These are phyloP conservation scores for Ophonus ardosiacus DNA, from an alignment of 2,888 invertebrate species.

Conservation along the genomic window DNA sequence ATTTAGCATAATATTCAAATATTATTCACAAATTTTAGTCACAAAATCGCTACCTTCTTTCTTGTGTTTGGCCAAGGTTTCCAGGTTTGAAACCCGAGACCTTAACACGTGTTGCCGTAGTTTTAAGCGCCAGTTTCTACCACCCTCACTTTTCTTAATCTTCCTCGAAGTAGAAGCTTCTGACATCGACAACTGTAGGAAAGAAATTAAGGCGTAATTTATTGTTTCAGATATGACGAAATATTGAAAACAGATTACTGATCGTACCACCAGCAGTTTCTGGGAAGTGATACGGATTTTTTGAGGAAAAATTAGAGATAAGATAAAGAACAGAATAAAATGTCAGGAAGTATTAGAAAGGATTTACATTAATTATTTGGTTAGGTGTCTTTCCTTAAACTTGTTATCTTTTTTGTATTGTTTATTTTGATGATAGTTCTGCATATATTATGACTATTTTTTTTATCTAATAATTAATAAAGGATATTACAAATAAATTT, in stretches of 20 bases:
- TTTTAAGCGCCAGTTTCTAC: constrained; percentile 4
- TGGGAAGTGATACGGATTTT: not conserved
- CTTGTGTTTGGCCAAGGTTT: not conserved
- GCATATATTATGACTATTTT: too few relatives aligned
- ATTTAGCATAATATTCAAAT: too few relatives aligned
- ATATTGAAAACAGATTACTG: constrained; percentile 55
- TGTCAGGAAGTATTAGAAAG: too few relatives aligned
- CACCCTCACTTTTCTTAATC: not conserved
- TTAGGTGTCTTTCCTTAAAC: too few relatives aligned
- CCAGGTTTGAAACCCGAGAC: constrained; percentile 7
- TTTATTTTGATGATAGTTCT: too few relatives aligned
- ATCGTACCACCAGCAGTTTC: not conserved
- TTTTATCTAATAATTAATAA: too few relatives aligned
- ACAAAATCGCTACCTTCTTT: too few relatives aligned
- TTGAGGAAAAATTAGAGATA: not conserved
- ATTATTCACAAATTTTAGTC: too few relatives aligned
- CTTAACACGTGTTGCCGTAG: constrained; percentile 21
- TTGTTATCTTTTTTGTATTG: too few relatives aligned
- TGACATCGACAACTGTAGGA: not conserved
- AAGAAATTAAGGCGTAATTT: constrained; percentile 27
- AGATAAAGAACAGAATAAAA: not conserved
- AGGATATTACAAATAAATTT: too few relatives aligned
- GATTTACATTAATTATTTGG: too few relatives aligned
- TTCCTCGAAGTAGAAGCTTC: not conserved
- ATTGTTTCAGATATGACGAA: constrained; percentile 42